Conservation (phyloP, 2,888 invertebrate genomes). For the Dicycla oo region DNA sequence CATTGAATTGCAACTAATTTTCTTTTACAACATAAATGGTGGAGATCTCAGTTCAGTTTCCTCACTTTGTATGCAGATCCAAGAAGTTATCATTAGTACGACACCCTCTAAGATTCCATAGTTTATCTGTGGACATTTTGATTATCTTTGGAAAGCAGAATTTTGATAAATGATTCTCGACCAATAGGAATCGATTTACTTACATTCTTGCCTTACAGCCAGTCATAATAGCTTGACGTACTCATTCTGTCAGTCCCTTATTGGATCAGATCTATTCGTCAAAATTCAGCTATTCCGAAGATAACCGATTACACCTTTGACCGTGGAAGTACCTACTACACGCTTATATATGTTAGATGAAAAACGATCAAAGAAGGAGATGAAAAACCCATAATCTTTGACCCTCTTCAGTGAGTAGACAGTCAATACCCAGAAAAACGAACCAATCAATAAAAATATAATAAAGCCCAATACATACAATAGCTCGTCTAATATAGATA, state of each 20-base stretch:
- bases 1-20: no score
- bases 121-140: background rate
- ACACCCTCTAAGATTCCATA: background rate
- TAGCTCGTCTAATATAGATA: slow-evolving; percentile 66
- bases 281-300: background rate
- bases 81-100: no score
- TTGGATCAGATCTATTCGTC: background rate
- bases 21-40: no score
- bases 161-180: background rate
- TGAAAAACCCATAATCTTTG: background rate
- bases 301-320: background rate
- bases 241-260: background rate
- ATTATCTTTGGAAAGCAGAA: no score
- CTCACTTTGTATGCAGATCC: no score
- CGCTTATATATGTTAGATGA: no score
- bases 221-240: background rate
- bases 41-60: no score
- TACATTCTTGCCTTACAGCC: no score
- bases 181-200: background rate
- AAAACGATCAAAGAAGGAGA: background rate
- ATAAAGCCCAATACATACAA: slow-evolving; percentile 58
- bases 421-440: background rate
- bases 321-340: no score
- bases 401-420: background rate
- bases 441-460: slow-evolving; percentile 22